Percentiles rank a stretch among this genome's conserved stretches.
phyloP scores from a whole-genome alignment of 2,797 vertebrate genomes.

The Dromococcyx pavoninus region DNA sequence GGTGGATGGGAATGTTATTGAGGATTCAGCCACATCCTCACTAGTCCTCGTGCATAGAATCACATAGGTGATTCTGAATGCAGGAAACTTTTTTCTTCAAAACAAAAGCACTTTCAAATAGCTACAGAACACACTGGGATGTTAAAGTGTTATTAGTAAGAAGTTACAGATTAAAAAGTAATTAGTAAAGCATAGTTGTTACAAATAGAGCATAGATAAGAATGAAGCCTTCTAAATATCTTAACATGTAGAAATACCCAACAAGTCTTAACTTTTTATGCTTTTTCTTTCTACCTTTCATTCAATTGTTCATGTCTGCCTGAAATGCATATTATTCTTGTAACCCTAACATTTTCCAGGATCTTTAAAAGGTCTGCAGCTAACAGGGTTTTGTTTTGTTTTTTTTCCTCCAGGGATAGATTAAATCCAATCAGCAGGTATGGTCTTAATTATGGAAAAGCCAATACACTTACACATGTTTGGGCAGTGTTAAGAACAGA shows the following conservation, averaged over 20 bases:
- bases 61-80: not conserved
- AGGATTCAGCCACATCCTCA: not conserved
- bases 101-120: not conserved
- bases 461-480: not conserved
- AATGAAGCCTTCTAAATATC: not conserved
- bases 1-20: not conserved
- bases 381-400: not conserved
- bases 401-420: not conserved
- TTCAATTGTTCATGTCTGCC: not conserved
- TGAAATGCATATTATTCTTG: not conserved
- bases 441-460: not conserved
- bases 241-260: not conserved
- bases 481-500: not conserved
- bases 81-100: not conserved
- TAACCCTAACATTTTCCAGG: not conserved
- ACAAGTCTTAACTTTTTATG: not conserved
- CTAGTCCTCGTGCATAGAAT: not conserved
- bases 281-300: not conserved
- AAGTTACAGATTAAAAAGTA: not conserved
- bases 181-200: not conserved
- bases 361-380: constrained; percentile 13
- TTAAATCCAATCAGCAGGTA: not conserved
- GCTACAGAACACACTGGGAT: not conserved
- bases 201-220: not conserved
- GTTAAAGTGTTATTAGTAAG: not conserved